Evolutionary conservation across 2,113 vertebrate genomes (phyloP), one percentile per base, ranked within the genome.

Genomic region (Leucopsar rothschildi): DNA sequence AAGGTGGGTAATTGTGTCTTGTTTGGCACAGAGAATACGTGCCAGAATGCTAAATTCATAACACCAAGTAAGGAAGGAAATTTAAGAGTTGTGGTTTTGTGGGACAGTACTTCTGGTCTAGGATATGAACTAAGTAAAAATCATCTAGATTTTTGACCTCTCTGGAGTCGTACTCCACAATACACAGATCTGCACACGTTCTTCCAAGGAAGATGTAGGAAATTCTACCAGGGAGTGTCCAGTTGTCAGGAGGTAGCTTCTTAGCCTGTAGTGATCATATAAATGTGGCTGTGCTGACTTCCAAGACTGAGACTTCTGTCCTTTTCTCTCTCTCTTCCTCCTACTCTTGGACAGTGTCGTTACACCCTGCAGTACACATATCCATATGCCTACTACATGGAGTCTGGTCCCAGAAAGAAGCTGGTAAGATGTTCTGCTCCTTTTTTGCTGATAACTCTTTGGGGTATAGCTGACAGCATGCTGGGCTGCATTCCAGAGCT

Each of bases 341-440:
- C 35, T 15, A 7, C 25, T 73, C 64, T 63, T 56, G 15, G 5
- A 21, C 93, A 99, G 99, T 99, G 99, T 98, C 99, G 99, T 92
- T 99, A 99, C 94, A 99, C 99, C 33, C 98, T 99, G 98, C 99
- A 99, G 96, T 99, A 99, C 83, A 99, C 99, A 25, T 99, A 99
- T 93, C 99, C 99, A 2, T 99, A 99, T 53, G 99, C 99, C 86
- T 99, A 99, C 97, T 99, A 99, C 98, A 99, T 99, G 99, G 99
- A 99, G 96, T 99, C 99, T 49, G 99, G 99, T 61, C 99, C 99
- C 44, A 98, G 99, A 96, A 99, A 99, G 98, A 99, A 99, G 96
- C 97, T 99, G 98, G 99, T 99, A 97, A 99, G 99, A 77, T 45
- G 15, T 68, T 89, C 89, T 86, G 35, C 37, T 70, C n/a, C 40